Evolutionary conservation across 2,797 vertebrate species (phyloP).

Genomic region (Microhierax caerulescens): DNA sequence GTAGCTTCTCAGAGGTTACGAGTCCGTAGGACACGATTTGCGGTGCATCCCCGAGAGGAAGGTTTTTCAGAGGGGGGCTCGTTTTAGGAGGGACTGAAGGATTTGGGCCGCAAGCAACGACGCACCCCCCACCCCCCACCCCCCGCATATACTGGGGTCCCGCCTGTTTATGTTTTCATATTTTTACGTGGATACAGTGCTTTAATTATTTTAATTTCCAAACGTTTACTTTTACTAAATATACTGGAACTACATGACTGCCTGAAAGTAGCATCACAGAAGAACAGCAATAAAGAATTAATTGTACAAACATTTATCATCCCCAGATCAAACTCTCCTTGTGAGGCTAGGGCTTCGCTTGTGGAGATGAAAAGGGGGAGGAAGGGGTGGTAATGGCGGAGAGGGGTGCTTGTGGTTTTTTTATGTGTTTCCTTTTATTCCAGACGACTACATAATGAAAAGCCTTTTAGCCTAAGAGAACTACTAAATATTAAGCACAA

Average conservation of each 20-base stretch:
- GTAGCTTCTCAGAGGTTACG: background rate
- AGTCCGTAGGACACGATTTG: background rate
- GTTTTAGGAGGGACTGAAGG: background rate
- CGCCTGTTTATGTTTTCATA: background rate
- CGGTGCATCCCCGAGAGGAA: background rate
- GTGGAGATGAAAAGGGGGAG: constrained; percentile 5
- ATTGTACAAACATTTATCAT: constrained; percentile 54
- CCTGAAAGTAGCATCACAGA: background rate
- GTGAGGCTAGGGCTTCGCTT: constrained; percentile 12
- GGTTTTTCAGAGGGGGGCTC: background rate
- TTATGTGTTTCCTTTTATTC: constrained; percentile 49
- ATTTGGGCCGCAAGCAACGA: background rate
- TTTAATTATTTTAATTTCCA: background rate
- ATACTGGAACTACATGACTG: background rate
- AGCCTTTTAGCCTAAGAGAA: constrained; percentile 16
- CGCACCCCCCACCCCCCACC: accelerated
- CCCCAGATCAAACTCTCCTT: constrained; percentile 35
- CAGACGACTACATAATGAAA: constrained; percentile 36
- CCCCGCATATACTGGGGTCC: background rate
- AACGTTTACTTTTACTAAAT: background rate
- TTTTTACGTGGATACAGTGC: background rate
- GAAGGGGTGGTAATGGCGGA: constrained; percentile 5
- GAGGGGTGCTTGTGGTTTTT: background rate
- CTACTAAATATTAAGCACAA: constrained; percentile 39
- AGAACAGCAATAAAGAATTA: constrained; percentile 39